Percentiles rank a stretch among this genome's conserved stretches.
Evolutionary conservation across 2,797 vertebrate species (phyloP).

Genomic region (Furcifer pardalis): DNA sequence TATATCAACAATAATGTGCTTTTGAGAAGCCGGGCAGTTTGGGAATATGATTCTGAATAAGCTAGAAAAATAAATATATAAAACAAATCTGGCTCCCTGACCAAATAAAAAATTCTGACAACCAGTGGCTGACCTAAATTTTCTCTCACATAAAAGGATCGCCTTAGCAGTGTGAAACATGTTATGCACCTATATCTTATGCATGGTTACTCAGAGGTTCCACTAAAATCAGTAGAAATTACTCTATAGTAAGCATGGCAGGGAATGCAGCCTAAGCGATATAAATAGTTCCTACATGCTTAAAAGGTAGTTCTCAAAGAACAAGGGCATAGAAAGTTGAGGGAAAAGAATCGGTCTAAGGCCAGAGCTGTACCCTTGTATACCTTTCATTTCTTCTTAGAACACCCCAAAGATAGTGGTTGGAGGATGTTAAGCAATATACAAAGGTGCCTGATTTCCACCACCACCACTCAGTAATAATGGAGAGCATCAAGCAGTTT

Average conservation of each 20-base stretch:
- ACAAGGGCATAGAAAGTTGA: not conserved
- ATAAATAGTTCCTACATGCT: not conserved
- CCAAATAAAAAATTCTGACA: not conserved
- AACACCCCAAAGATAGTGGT: not conserved
- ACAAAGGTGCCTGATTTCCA: not conserved
- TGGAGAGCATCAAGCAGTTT: not conserved
- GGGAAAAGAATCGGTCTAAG: not conserved
- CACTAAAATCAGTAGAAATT: not conserved
- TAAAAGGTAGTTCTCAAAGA: not conserved
- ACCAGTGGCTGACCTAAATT: not conserved
- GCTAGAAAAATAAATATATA: not conserved
- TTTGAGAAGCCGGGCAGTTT: not conserved
- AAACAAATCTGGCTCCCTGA: not conserved
- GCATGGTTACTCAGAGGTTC: not conserved
- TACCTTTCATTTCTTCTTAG: not conserved
- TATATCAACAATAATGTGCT: not conserved
- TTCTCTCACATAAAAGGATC: not conserved
- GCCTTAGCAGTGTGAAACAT: not conserved
- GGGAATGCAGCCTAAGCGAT: not conserved
- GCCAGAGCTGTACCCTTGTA: not conserved
- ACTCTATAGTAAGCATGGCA: not conserved
- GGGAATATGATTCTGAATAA: not conserved
- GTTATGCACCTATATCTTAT: not conserved
- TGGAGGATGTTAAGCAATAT: not conserved
- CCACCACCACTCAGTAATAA: too few relatives aligned